Evolutionary conservation across 2,113 vertebrate genomes (phyloP).

Genomic region (Pachycephala philippinensis): DNA sequence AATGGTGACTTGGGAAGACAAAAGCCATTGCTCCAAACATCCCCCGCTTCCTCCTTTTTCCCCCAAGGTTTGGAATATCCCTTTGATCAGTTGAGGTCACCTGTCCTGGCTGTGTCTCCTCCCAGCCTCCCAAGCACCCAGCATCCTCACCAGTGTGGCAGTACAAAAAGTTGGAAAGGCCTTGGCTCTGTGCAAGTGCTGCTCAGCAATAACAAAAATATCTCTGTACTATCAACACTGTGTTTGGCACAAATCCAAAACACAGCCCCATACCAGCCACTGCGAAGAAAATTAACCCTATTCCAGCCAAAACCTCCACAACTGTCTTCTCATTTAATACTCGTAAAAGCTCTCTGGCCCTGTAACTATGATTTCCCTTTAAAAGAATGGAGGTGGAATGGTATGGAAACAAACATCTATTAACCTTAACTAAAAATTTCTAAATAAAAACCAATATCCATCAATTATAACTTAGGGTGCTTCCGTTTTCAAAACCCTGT

Average conservation of each 20-base stretch:
- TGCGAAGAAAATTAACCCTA: not conserved
- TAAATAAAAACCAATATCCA: not conserved
- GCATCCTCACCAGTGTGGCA: fast-evolving
- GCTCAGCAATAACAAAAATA: not conserved
- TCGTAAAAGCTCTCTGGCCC: not conserved
- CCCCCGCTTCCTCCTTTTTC: fast-evolving
- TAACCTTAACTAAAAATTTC: not conserved
- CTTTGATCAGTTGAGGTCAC: not conserved
- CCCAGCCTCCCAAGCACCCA: not conserved
- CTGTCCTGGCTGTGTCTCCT: not conserved
- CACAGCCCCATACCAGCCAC: not conserved
- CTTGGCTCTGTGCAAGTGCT: not conserved
- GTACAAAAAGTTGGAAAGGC: not conserved
- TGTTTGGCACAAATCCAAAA: not conserved
- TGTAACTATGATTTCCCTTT: not conserved
- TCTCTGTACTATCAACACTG: not conserved
- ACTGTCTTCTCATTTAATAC: not conserved
- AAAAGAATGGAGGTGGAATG: not conserved
- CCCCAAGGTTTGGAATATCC: not conserved
- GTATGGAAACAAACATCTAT: not conserved
- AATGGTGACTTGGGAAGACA: not conserved
- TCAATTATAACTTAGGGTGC: not conserved
- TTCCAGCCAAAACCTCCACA: not conserved
- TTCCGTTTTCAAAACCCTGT: not conserved
- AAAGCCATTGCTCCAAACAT: not conserved